Evolutionary conservation across 2,888 invertebrate species (phyloP), one percentile per base, ranked within the genome.

Genomic region (Tenthredo scrophulariae): DNA sequence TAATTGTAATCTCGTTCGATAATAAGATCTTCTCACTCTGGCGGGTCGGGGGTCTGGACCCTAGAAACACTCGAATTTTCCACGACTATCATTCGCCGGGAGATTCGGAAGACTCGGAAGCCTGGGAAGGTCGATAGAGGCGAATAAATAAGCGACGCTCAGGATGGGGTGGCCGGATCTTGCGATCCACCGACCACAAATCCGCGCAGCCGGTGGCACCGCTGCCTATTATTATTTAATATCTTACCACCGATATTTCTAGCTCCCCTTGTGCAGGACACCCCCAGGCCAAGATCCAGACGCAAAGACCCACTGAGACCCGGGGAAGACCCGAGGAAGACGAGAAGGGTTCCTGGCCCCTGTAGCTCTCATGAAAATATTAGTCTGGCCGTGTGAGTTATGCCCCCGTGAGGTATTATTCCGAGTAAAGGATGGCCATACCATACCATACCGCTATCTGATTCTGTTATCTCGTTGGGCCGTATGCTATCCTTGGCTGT

Each of bases 371-470:
- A 83, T 83, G 88, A 89, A 90, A 89, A 90, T 90, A 91, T 89
- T 87, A 88, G 88, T 87, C 88, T 88, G 86, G 87, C 87, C 75
- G 84, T 86, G 87, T 90, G 91, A 91, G 88, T 90, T 91, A 91
- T 91, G 87, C 87, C 85, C 86, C 86, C 88, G 89, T 86, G 86
- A 90, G 90, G 88, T 89, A 89, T 89, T 89, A 89, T 89, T 89
- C 89, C 87, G 84, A 87, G 87, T 84, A 90, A 90, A 87, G 89
- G 88, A 89, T 89, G 89, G 90, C 87, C 83, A 70, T 70, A 83
- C 83, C 58, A 33, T 85, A 82, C 82, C 80, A 62, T 85, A 87
- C 84, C 82, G 89, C 88, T 88, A 90, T 90, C 90, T 88, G 90
- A 90, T 90, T 88, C 89, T 88, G 88, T 90, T 90, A 90, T 90